phyloP scores from a whole-genome alignment of 2,888 invertebrate genomes.

The Petrolisthes cinctipes region DNA sequence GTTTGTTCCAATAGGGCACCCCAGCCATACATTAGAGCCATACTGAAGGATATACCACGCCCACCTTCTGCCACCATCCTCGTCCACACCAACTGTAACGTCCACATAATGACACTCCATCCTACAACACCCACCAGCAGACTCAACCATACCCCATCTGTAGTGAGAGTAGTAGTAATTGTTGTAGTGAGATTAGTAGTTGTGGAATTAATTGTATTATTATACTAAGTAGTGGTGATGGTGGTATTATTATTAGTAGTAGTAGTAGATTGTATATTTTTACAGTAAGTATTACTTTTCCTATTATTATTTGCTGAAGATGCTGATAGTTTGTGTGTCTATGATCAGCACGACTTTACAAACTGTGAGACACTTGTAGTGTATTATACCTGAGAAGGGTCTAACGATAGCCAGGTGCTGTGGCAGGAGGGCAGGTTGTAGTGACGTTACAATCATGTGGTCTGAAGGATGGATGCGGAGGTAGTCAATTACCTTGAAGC shows the following conservation, averaged over 20 bases:
- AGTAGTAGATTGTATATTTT: no score
- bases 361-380: no score
- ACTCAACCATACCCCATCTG: background rate
- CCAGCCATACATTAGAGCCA: background rate
- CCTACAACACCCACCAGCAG: background rate
- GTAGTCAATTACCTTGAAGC: background rate
- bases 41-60: background rate
- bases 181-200: no score
- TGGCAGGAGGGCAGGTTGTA: background rate
- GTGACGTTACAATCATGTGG: background rate
- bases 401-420: conserved; percentile 1
- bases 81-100: background rate
- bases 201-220: no score
- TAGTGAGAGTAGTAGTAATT: no score
- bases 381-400: background rate
- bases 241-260: no score
- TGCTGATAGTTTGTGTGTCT: no score
- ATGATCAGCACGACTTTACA: no score
- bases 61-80: background rate
- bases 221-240: no score
- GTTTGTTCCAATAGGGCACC: background rate
- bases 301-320: no score
- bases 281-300: no score
- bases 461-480: conserved; percentile 3
- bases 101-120: background rate